Evolutionary conservation across 2,113 vertebrate genomes (phyloP), one percentile per base, ranked within the genome.

Genomic region (Genyomyrus donnyi): DNA sequence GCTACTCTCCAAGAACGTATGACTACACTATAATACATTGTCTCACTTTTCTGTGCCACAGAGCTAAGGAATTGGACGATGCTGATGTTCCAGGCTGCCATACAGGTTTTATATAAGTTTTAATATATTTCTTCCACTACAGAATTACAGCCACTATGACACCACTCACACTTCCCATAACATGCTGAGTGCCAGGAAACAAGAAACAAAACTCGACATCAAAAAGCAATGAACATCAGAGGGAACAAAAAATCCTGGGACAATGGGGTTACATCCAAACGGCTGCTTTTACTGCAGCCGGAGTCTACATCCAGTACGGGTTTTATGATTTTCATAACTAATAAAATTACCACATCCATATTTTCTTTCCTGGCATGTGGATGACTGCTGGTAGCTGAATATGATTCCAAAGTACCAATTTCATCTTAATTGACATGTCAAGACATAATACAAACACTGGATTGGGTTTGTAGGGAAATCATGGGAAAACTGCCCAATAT

Each of bases 321-420:
- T 80, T 80, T 39, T 80, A 42, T 42, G 74, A 42, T 80, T 80
- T 80, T 80, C 74, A 80, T 80, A 80, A 80, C 74, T 80, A 80
- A 80, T 80, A 80, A 80, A 80, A 80, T 80, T 17, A 80, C 74
- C 35, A 80, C 74, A 80, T 35, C 74, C 74, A 80, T 80, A 42
- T 80, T 80, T 80, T 19, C 35, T 80, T 80, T 80, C 74, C 74
- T 80, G 74, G 74, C 74, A 80, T 42, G 35, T 7, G 74, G 74
- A 80, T 42, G 35, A 80, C 13, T 80, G 39, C 35, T 80, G 74
- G 74, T 80, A 42, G 74, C 17, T 42, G 35, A 6, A 42, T 39
- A 80, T 4, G 35, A 39, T 42, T 42, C 74, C 31, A 80, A 80
- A 39, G 35, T 80, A 70, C 62, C 62, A 70, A 70, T 70, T 70